Conservation (phyloP, 2,888 invertebrate genomes). For the Timema podura region DNA sequence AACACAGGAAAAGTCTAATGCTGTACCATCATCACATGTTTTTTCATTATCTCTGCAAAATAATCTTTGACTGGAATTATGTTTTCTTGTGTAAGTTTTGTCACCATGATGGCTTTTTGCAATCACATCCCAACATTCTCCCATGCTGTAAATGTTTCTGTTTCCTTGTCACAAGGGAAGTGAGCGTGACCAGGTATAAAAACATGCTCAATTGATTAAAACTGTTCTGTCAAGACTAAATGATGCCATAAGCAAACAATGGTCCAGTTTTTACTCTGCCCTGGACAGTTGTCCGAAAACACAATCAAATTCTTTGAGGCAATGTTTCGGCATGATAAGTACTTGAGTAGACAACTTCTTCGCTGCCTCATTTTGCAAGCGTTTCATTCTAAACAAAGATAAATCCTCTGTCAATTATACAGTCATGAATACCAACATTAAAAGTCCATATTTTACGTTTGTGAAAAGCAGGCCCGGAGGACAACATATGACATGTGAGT, state of each 20-base stretch:
- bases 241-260: too few species aligned
- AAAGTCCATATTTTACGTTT: conserved; percentile 6
- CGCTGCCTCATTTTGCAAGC: neutral
- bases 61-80: neutral
- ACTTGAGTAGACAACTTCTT: neutral
- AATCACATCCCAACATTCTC: neutral
- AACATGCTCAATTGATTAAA: neutral
- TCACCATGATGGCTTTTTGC: neutral
- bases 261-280: too few species aligned
- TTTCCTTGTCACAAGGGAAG: neutral
- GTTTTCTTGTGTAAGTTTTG: neutral
- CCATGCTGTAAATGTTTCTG: neutral
- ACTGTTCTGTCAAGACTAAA: neutral
- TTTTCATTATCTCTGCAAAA: neutral
- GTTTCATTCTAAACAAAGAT: neutral
- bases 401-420: neutral
- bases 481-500: neutral
- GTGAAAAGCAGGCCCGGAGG: neutral
- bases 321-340: neutral
- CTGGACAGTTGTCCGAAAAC: too few species aligned
- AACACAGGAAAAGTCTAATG: neutral
- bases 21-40: neutral
- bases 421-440: neutral
- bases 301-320: neutral
- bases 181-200: neutral